Base-by-base conservation (phyloP, 1,140 invertebrate genomes). In the Penaeus vannamei region DNA sequence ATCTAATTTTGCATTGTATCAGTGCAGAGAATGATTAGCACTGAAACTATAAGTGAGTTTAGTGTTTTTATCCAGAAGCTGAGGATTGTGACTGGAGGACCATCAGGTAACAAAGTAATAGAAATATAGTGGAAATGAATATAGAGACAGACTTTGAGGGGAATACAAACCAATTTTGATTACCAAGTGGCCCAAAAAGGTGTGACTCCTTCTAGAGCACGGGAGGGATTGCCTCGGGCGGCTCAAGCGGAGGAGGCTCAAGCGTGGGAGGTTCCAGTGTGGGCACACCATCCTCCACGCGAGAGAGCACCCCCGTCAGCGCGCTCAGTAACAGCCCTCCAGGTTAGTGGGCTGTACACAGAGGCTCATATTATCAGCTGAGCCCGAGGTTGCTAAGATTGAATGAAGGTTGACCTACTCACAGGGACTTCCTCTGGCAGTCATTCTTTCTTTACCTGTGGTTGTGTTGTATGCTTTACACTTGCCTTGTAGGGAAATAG, bases 261-360 rank as follows among this genome's bases (percentile, higher is more conserved):
- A 84, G 87, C 61, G 83, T 84, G 46, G 87, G 87, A 89, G 87
- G 87, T n/a, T 89, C 87, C 87, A 89, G 87, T 79, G 72, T 89
- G 69, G 87, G 87, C 26, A 89, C 87, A n/a, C 87, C 87, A 61
- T 89, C 87, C 87, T 89, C 87, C 87, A 89, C 87, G 64, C 82
- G 87, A 22, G 87, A 89, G 83, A 89, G 87, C 87, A 89, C 87
- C 53, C 87, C 87, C 76, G 87, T 89, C 87, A 89, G 87, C 87
- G 83, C 87, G 46, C 59, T 89, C 87, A 89, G 87, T 89, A 89
- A 89, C 82, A 89, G 87, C 83, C 87, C 87, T 66, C 87, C 87
- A 89, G 87, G 87, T 89, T 72, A 84, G 86, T 88, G 53, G 42
- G 66, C 36, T 19, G 53, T 12, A 53, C 53, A 2, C 53, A 53